Percentiles rank a stretch among this genome's conserved stretches.
Evolutionary conservation across 2,888 invertebrate genomes (phyloP).

Genomic region (Tipula confusa): DNA sequence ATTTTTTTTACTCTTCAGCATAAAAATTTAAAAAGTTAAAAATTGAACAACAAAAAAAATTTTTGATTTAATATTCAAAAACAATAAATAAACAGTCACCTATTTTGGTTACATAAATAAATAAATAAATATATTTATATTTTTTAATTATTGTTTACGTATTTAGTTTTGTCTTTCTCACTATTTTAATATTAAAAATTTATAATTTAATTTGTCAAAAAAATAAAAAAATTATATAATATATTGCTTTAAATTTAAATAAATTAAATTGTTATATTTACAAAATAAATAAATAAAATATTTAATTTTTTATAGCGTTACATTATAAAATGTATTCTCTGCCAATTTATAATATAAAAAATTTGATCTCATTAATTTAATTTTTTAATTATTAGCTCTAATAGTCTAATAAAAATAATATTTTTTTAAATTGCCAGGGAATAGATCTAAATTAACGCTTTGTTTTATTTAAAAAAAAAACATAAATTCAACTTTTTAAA

Average conservation of each 20-base stretch:
- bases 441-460: neutral
- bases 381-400: neutral
- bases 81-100: neutral
- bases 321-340: neutral
- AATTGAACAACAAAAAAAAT: neutral
- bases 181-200: neutral
- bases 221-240: neutral
- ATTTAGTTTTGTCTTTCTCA: neutral
- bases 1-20: slow-evolving; percentile 3
- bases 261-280: neutral
- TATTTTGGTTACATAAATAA: neutral
- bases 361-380: neutral
- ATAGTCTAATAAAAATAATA: neutral
- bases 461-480: neutral
- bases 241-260: neutral
- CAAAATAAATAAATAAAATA: neutral
- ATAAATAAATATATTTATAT: neutral
- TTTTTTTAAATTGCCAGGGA: slow-evolving; percentile 25
- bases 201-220: neutral
- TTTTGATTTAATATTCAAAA: neutral
- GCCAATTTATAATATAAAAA: neutral
- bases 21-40: neutral
- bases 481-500: neutral
- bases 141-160: too few species aligned
- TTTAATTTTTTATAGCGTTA: neutral